phyloP scores from a whole-genome alignment of 2,113 vertebrate genomes.

The Spea bombifrons region DNA sequence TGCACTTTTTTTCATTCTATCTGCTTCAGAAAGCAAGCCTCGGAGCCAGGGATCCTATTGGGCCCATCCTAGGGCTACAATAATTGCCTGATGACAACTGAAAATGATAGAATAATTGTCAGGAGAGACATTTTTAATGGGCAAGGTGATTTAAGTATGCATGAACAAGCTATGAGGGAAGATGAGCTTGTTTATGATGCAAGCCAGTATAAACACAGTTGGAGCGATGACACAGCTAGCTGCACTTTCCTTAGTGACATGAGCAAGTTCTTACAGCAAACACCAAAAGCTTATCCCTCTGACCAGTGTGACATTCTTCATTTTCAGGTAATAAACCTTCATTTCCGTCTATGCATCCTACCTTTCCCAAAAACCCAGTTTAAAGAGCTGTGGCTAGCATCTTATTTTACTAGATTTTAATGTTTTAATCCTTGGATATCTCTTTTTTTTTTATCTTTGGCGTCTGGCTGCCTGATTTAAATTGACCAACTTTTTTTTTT shows the following conservation, averaged over 20 bases:
- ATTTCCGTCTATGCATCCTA: conserved; percentile 72
- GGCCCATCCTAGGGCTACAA: conserved; percentile 81
- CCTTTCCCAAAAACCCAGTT: conserved; percentile 59
- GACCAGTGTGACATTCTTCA: conserved; percentile 88
- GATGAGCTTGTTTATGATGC: conserved; percentile 98
- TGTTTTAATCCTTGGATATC: conserved; percentile 55
- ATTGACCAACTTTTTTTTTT: conserved; percentile 57
- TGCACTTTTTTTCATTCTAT: conserved; percentile 80
- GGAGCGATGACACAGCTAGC: conserved; percentile 95
- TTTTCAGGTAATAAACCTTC: conserved; percentile 87
- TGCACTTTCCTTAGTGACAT: conserved; percentile 91
- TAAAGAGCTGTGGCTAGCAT: conserved; percentile 54
- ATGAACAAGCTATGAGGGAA: conserved; percentile 86
- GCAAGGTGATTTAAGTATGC: conserved; percentile 98
- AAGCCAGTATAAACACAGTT: conserved; percentile 97
- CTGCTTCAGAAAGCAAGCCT: conserved; percentile 77
- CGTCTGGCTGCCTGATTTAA: conserved; percentile 55
- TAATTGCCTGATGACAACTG: conserved; percentile 99
- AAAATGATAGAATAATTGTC: conserved; percentile 99
- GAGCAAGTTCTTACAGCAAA: conserved; percentile 87
- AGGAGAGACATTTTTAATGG: conserved; percentile 95
- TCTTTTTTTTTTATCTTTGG: conserved; percentile 54
- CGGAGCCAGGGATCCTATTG: conserved; percentile 81
- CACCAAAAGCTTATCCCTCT: conserved; percentile 85
- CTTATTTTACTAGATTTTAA: conserved; percentile 56